phyloP scores from a whole-genome alignment of 2,888 invertebrate genomes.

The Myopa tessellatipennis region DNA sequence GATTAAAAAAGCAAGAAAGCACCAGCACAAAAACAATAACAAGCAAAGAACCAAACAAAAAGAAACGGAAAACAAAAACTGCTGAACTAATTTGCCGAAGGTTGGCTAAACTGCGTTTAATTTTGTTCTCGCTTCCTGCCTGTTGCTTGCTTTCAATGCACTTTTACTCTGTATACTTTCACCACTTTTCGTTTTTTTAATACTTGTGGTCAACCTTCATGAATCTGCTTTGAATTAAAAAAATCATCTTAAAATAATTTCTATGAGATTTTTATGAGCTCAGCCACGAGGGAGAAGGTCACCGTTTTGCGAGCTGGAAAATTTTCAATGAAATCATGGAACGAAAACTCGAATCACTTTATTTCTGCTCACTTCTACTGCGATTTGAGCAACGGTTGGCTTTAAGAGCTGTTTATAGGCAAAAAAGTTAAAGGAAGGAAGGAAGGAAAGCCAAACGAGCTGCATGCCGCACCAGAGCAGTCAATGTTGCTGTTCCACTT shows the following conservation, averaged over 20 bases:
- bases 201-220: too few relatives aligned
- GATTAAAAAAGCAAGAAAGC: neutral
- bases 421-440: neutral
- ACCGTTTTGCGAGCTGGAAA: too few relatives aligned
- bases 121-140: too few relatives aligned
- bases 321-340: neutral
- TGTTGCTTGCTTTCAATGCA: too few relatives aligned
- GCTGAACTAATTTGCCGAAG: neutral
- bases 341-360: neutral
- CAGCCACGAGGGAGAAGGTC: too few relatives aligned
- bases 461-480: too few relatives aligned
- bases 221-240: neutral
- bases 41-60: neutral
- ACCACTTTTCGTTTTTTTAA: too few relatives aligned
- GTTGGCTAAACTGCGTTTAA: neutral
- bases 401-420: neutral
- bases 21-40: neutral
- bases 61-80: neutral
- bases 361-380: too few relatives aligned
- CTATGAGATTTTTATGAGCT: too few relatives aligned
- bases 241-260: too few relatives aligned
- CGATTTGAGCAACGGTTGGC: too few relatives aligned
- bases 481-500: slow-evolving; percentile 15
- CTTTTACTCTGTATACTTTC: too few relatives aligned
- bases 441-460: neutral